phyloP scores from a whole-genome alignment of 1,140 invertebrate species.

The Eufriesea mexicana region DNA sequence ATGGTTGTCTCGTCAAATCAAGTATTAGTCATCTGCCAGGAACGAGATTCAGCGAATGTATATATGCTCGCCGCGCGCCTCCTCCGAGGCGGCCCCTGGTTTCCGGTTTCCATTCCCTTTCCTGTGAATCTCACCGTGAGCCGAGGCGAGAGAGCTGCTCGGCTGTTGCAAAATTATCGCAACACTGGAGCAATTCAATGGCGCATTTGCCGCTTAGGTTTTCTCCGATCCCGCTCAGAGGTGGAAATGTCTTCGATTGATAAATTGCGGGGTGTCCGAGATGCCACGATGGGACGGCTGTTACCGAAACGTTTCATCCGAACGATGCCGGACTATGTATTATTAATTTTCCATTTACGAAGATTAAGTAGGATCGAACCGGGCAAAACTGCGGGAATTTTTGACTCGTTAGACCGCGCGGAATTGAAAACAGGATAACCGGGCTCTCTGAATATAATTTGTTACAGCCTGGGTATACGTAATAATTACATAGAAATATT shows the following conservation, averaged over 20 bases:
- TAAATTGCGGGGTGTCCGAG: slow-evolving; percentile 3
- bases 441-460: neutral
- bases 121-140: slow-evolving; percentile 42
- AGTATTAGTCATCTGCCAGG: slow-evolving; percentile 76
- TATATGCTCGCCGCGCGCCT: neutral
- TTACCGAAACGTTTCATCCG: neutral
- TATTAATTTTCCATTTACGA: neutral
- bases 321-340: neutral
- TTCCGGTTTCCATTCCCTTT: slow-evolving; percentile 56
- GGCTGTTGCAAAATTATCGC: slow-evolving; percentile 45
- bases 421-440: neutral
- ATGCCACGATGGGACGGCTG: neutral
- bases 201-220: neutral
- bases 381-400: neutral
- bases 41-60: slow-evolving; percentile 65
- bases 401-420: too few relatives aligned
- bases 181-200: slow-evolving; percentile 1
- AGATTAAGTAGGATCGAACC: neutral
- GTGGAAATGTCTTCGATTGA: slow-evolving; percentile 26
- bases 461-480: too few relatives aligned
- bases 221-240: neutral
- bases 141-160: neutral
- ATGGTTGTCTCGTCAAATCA: slow-evolving; percentile 78
- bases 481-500: slow-evolving; percentile 3
- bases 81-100: slow-evolving; percentile 23